These are phyloP conservation scores for Leptopilina myrica DNA, from an alignment of 2,888 invertebrate species.

Conservation along the genomic window DNA sequence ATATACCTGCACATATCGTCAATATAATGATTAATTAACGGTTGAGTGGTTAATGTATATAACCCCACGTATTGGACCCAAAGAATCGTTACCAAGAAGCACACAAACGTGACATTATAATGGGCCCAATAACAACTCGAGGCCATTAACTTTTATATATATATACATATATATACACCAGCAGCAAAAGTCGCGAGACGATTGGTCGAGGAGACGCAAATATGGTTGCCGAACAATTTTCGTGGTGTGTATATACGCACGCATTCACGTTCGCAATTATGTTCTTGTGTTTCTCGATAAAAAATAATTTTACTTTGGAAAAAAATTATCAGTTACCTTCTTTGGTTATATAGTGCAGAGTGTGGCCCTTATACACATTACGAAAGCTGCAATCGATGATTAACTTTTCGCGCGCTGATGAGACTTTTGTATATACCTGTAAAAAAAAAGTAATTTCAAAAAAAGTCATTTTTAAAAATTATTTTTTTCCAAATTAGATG, in stretches of 20 bases:
- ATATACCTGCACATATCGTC: slow-evolving; percentile 40
- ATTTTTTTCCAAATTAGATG: no score
- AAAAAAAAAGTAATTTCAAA: no score
- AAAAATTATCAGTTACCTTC: slow-evolving; percentile 29
- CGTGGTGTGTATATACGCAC: slow-evolving; percentile 10
- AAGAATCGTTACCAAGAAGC: slow-evolving; percentile 23
- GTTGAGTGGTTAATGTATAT: slow-evolving; percentile 45
- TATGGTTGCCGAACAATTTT: slow-evolving; percentile 37
- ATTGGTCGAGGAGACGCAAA: slow-evolving; percentile 29
- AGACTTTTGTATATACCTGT: no score
- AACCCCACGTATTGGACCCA: not conserved
- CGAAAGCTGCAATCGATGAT: slow-evolving; percentile 18
- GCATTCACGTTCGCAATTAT: slow-evolving; percentile 26
- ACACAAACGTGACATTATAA: slow-evolving; percentile 57
- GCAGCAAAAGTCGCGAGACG: not conserved
- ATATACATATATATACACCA: not conserved
- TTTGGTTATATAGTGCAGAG: not conserved
- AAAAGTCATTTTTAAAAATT: no score
- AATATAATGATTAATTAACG: slow-evolving; percentile 63
- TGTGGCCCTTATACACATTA: not conserved
- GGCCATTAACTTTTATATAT: slow-evolving; percentile 22
- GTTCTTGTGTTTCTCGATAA: slow-evolving; percentile 25
- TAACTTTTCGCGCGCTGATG: not conserved
- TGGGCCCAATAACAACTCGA: slow-evolving; percentile 56
- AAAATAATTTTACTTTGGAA: slow-evolving; percentile 15